phyloP scores from a whole-genome alignment of 2,888 invertebrate genomes.

The Muscina levida region DNA sequence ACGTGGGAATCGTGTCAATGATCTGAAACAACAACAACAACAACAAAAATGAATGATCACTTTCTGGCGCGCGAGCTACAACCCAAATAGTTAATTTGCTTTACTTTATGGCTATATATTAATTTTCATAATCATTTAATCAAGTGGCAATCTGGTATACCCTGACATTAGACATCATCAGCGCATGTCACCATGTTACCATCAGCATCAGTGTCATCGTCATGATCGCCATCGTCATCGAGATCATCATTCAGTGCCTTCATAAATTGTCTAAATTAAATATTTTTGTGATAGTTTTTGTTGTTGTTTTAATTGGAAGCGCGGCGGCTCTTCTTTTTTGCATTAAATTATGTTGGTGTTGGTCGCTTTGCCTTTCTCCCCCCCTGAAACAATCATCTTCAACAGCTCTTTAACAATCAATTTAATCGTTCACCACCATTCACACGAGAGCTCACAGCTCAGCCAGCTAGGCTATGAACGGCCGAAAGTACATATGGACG shows the following conservation, averaged over 20 bases:
- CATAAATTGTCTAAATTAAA: constrained; percentile 26
- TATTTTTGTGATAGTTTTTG: too few relatives aligned
- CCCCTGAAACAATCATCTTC: constrained; percentile 10
- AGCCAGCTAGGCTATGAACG: too few relatives aligned
- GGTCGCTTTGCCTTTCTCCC: too few relatives aligned
- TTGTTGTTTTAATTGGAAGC: constrained; percentile 1
- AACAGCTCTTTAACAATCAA: constrained; percentile 33
- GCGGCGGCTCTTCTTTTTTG: constrained; percentile 11
- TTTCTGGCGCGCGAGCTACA: neutral
- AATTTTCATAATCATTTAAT: constrained; percentile 5
- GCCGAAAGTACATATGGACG: too few relatives aligned
- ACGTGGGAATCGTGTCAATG: too few relatives aligned
- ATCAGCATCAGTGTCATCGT: neutral
- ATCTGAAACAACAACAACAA: too few relatives aligned
- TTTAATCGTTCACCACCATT: constrained; percentile 28
- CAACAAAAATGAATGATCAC: too few relatives aligned
- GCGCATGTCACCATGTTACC: neutral
- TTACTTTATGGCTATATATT: constrained; percentile 2
- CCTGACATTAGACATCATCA: constrained; percentile 25
- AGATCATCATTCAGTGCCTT: neutral
- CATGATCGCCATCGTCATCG: neutral
- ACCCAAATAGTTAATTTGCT: neutral
- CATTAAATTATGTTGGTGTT: neutral
- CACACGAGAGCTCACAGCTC: neutral
- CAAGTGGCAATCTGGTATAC: constrained; percentile 2